Base-by-base conservation (phyloP, 2,888 invertebrate genomes). In the Troglohyphantes excavatus region DNA sequence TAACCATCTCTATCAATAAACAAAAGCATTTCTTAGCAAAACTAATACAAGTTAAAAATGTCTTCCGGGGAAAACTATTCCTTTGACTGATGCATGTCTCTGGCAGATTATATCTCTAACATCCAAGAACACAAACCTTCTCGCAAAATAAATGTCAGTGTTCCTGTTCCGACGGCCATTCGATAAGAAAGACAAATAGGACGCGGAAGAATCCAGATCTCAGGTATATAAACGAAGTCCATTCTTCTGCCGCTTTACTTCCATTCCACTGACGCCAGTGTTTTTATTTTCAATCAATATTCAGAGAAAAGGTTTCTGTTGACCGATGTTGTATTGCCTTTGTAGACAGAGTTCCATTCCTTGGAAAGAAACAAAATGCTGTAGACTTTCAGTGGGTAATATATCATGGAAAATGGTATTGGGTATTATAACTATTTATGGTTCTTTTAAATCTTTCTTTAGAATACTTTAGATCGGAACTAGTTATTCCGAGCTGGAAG, bases 151-250 rank as follows among this genome's bases (percentile, higher is more conserved):
- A 79, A 79, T 79, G 79, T 79, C 67, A 46, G n/a, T 19, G 53
- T 23, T 79, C 79, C 65, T 79, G 79, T 67, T 79, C 67, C 39
- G 19, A n/a, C 27, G 65, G 0, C 43, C 27, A 13, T 27, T 13
- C 79, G 67, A 79, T 79, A 79, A 79, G 79, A 43, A 68, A 79
- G 79, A 79, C 39, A 46, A 68, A 79, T 79, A 33, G 79, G 27
- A 53, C 19, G 53, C 17, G 17, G 67, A 46, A 23, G 78, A 65
- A 65, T 17, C n/a, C n/a, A 17, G 53, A 46, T 29, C 79, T 79
- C 79, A 68, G 79, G 79, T 81, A 81, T 7, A 79, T 29, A 68
- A 21, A 39, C 17, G 11, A 19, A 29, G 5, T 21, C 29, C 33
- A n/a, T 7, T 61, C 13, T 33, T 61, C 0, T 61, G 26, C 19